Evolutionary conservation across 1,140 invertebrate genomes (phyloP).

Genomic region (Ips nitidus): DNA sequence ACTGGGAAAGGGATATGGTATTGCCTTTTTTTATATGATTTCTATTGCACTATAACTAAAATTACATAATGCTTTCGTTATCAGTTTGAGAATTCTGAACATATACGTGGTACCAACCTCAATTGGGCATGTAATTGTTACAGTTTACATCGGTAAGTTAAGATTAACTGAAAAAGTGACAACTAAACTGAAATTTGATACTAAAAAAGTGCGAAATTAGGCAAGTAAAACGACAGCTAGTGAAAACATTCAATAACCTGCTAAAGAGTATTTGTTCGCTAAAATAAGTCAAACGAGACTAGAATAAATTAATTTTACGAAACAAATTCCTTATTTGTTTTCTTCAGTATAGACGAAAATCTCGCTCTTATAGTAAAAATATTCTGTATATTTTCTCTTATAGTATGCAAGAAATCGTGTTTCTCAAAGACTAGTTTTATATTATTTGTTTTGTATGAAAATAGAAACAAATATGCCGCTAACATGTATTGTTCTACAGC

Average conservation of each 20-base stretch:
- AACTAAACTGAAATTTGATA: no score
- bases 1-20: slow-evolving; percentile 50
- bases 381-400: neutral
- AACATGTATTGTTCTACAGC: neutral
- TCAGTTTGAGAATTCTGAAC: slow-evolving; percentile 34
- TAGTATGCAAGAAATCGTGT: neutral
- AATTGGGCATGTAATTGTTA: neutral
- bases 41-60: slow-evolving; percentile 50
- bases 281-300: slow-evolving; percentile 21
- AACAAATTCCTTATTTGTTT: slow-evolving; percentile 19
- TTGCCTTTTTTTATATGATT: slow-evolving; percentile 51
- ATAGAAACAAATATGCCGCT: neutral
- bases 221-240: slow-evolving; percentile 1
- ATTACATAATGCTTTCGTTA: slow-evolving; percentile 16
- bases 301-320: slow-evolving; percentile 17
- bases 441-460: neutral
- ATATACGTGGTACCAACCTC: slow-evolving; percentile 13
- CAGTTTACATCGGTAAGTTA: neutral
- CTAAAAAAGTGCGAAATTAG: neutral
- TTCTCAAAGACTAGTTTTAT: no score
- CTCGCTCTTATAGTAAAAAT: neutral
- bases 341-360: neutral
- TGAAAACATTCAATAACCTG: slow-evolving; percentile 18
- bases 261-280: slow-evolving; percentile 28
- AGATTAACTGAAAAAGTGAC: no score